Evolutionary conservation across 2,888 invertebrate genomes (phyloP), one percentile per base, ranked within the genome.

Genomic region (Hirtodrosophila histrioides): DNA sequence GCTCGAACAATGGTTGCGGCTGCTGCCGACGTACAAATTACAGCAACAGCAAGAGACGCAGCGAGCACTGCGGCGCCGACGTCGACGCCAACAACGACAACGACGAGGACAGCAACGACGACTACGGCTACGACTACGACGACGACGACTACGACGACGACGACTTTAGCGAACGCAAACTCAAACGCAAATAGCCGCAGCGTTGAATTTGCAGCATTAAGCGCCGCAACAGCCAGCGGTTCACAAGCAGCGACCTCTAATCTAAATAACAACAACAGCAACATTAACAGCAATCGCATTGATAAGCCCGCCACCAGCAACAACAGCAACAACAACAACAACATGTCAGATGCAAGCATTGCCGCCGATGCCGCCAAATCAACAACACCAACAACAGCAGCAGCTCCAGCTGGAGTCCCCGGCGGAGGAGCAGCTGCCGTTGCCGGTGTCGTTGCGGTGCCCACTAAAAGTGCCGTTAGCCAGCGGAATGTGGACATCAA

Each of bases 401-500:
- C 62, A 44, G 44, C 72, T 48, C 33, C 73, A 60, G 29, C 63
- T 39, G n/a, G 57, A 10, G 7, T 17, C 17, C 17, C 37, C n/a
- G 3, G 50, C 35, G 6, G 65, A 41, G 4, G 58, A 41, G n/a
- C 64, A 63, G 36, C 69, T 45, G 5, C 49, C 39, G n/a, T 60
- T 27, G 31, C 62, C 12, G 49, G 62, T n/a, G 41, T 51, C 29
- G 48, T 50, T 12, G 31, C 56, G 12, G 33, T 67, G 58, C 45
- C 55, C 63, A 76, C 75, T 31, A 90, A 80, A 80, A 93, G 94
- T 75, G 94, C 94, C 27, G 92, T 94, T 46, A 94, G 94, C 73
- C 94, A 94, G 81, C 93, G 94, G 68, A 94, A 94, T 41, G 93
- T 94, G 48, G 94, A 94, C 77, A 92, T 94, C 44, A 91, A 92